Evolutionary conservation across 2,888 invertebrate genomes (phyloP).

Genomic region (Antheraea assamensis): DNA sequence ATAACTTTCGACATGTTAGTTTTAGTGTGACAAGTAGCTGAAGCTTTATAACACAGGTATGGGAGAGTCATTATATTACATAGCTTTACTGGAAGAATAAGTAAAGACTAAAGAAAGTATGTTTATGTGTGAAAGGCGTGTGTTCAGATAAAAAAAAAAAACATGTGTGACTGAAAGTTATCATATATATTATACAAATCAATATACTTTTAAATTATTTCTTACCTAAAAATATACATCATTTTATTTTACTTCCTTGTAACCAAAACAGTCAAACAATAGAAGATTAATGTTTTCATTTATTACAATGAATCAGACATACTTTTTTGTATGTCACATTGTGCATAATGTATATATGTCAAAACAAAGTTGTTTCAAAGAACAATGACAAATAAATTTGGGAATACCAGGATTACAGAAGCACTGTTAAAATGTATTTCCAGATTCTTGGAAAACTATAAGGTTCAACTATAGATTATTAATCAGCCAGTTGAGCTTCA

Average conservation of each 20-base stretch:
- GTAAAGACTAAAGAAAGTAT: too few species aligned
- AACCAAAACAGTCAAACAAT: constrained; percentile 18
- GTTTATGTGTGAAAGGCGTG: too few species aligned
- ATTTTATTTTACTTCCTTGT: neutral
- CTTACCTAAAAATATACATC: neutral
- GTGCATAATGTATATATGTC: constrained; percentile 8
- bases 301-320: constrained; percentile 9
- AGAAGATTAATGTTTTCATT: neutral
- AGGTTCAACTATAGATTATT: too few species aligned
- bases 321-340: constrained; percentile 17
- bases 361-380: neutral
- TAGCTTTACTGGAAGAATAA: too few species aligned
- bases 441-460: neutral
- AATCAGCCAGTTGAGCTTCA: neutral
- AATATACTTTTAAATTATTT: neutral
- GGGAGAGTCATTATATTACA: too few species aligned
- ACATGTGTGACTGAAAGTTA: too few species aligned
- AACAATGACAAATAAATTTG: neutral
- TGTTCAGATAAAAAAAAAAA: too few species aligned
- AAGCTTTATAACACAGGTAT: too few species aligned
- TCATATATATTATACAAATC: neutral
- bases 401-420: neutral
- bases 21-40: too few species aligned
- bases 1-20: too few species aligned
- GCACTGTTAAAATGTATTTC: neutral